Evolutionary conservation across 1,140 invertebrate species (phyloP), one percentile per base, ranked within the genome.

Genomic region (Akabosia matsudoensis): DNA sequence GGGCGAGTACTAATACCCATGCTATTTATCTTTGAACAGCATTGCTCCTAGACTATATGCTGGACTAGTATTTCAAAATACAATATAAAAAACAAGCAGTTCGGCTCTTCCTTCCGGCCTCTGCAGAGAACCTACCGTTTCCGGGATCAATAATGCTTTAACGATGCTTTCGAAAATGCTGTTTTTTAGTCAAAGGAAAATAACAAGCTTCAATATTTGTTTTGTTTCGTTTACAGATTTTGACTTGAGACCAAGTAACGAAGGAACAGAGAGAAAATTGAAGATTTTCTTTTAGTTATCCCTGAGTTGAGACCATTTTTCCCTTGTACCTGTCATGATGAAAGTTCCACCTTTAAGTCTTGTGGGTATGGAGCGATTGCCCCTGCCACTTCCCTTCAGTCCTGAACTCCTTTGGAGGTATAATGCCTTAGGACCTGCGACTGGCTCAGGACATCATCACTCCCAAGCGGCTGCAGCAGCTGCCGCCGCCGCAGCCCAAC

Each of bases 321-420:
- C n/a, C n/a, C n/a, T n/a, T n/a, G n/a, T n/a, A n/a, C 67, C 77
- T 81, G 76, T 74, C 77, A 81, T 80, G 81, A 85, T 85, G 84
- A 84, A 85, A 83, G 83, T 85, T 78, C 82, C 84, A 78, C 84
- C 84, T 71, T 82, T 85, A 79, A 83, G 83, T 56, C 80, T 85
- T 76, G 83, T 83, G 74, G 82, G 83, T 75, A 88, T 90, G 85
- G 87, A 91, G 80, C 86, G 89, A 74, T 86, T 90, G 74, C 88
- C 89, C 76, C 87, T 90, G 82, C 87, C 89, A 31, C 81, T 90
- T 78, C 88, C 91, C 34, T 92, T 92, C 86, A 91, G 88, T 83
- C 88, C 92, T 54, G 92, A 94, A 80, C 85, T 95, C 24, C 85
- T 95, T 24, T 95, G 93, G 93, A 88, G 93, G 82, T 95, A 94